These are phyloP conservation scores for Mormyrops boulengeri DNA, from an alignment of 2,797 vertebrate genomes.

Conservation along the genomic window DNA sequence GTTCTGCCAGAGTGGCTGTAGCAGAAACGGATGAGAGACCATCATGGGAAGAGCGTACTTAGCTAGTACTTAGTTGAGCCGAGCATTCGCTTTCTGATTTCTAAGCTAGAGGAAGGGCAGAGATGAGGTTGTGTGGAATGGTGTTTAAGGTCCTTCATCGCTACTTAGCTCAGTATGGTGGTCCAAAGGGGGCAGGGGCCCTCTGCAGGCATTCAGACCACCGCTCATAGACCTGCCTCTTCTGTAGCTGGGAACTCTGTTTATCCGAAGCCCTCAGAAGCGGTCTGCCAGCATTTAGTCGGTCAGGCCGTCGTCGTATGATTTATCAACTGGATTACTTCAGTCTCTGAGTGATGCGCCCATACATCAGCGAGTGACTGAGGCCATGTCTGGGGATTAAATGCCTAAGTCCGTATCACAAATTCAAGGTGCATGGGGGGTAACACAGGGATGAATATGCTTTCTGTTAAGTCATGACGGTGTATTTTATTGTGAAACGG, in stretches of 20 bases:
- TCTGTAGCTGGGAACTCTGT: slow-evolving; percentile 12
- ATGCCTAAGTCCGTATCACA: background rate
- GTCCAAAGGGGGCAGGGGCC: background rate
- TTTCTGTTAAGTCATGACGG: background rate
- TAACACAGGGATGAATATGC: background rate
- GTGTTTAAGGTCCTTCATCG: background rate
- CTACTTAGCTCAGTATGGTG: background rate
- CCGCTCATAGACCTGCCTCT: background rate
- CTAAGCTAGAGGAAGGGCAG: background rate
- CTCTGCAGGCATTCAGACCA: background rate
- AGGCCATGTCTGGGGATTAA: background rate
- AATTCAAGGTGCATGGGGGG: background rate
- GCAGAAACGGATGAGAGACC: background rate
- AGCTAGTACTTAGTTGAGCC: background rate
- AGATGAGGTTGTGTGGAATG: background rate
- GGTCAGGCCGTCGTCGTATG: background rate
- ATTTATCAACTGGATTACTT: background rate
- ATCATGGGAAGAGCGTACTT: background rate
- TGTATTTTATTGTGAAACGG: background rate
- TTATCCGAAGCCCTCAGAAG: background rate
- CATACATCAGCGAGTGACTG: background rate
- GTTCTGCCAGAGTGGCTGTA: background rate
- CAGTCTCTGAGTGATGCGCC: background rate
- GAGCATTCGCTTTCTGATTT: background rate
- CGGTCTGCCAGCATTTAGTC: background rate